Evolutionary conservation across 1,140 invertebrate genomes (phyloP).

Genomic region (Drosophila athabasca): DNA sequence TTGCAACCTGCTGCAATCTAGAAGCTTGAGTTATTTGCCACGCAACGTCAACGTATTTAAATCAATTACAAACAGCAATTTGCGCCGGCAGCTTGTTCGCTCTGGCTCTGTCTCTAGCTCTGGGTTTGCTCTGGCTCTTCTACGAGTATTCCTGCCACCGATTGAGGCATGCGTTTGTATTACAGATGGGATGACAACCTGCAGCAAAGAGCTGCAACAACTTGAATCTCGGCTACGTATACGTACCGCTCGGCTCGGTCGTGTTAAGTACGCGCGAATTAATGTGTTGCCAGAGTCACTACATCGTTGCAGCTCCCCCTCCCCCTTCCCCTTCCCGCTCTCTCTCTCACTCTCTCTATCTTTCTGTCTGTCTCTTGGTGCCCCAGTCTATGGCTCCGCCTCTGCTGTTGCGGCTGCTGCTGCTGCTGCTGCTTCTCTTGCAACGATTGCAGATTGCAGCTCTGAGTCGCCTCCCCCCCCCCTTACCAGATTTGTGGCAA

Average conservation of each 20-base stretch:
- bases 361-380: conserved; percentile 2
- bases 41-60: conserved; percentile 79
- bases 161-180: conserved; percentile 79
- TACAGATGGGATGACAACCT: conserved; percentile 76
- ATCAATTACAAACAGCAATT: conserved; percentile 82
- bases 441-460: conserved; percentile 39
- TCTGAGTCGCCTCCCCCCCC: conserved; percentile 10
- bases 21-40: conserved; percentile 68
- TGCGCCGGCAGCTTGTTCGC: conserved; percentile 32
- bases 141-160: conserved; percentile 15
- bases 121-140: background rate
- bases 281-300: conserved; percentile 76
- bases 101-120: background rate
- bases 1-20: conserved; percentile 35
- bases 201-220: conserved; percentile 21
- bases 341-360: no score
- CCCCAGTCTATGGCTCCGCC: conserved; percentile 23
- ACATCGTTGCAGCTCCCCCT: conserved; percentile 61
- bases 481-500: conserved; percentile 40
- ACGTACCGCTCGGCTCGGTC: conserved; percentile 28
- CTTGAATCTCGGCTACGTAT: conserved; percentile 12
- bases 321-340: conserved; percentile 6
- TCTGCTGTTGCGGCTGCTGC: conserved; percentile 26
- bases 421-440: background rate
- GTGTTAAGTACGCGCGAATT: conserved; percentile 80